Evolutionary conservation across 2,797 vertebrate genomes (phyloP).

Genomic region (Oophaga sylvatica): DNA sequence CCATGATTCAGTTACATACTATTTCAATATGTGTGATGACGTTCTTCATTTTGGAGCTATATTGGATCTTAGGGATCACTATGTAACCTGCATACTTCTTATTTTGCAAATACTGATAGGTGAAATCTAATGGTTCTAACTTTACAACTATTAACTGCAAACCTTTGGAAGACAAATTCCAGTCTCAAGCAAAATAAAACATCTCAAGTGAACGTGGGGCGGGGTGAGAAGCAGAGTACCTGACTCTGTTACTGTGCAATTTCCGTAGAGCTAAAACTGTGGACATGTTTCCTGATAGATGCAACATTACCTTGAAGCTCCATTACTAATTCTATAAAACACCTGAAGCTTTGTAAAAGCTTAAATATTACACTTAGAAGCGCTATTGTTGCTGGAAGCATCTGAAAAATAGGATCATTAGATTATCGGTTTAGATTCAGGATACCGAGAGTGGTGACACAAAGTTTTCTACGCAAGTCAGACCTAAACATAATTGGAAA

Average conservation of each 20-base stretch:
- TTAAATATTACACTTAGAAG: not conserved
- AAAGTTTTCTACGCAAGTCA: not conserved
- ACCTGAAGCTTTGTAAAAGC: not conserved
- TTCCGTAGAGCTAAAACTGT: not conserved
- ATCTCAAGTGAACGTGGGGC: not conserved
- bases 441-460: too few relatives aligned
- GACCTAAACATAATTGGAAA: not conserved
- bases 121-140: not conserved
- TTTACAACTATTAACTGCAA: not conserved
- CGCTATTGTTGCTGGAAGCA: not conserved
- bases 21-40: not conserved
- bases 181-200: not conserved
- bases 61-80: not conserved
- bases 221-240: not conserved
- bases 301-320: not conserved
- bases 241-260: not conserved
- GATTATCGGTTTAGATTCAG: not conserved
- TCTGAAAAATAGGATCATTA: not conserved
- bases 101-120: conserved; percentile 21
- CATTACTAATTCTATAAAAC: not conserved
- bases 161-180: conserved; percentile 27
- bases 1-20: not conserved
- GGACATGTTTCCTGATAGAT: not conserved
- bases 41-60: not conserved
- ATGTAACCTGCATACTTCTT: not conserved